phyloP scores from a whole-genome alignment of 1,140 invertebrate genomes.

The Drosophila teissieri region DNA sequence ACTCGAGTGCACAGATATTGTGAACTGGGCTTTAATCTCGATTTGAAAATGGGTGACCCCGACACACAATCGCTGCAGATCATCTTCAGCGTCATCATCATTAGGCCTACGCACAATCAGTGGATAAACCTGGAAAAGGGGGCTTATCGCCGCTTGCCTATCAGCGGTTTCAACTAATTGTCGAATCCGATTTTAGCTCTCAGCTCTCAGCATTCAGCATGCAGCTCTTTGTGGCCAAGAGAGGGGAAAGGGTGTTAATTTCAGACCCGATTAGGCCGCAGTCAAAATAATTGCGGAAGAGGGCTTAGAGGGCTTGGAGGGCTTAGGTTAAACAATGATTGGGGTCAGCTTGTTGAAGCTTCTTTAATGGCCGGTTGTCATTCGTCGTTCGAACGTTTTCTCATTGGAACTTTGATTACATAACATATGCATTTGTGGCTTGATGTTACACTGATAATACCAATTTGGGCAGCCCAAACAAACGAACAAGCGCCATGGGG shows the following conservation, averaged over 20 bases:
- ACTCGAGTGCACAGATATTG: slow-evolving; percentile 11
- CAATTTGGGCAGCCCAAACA: no score
- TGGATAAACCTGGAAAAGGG: neutral
- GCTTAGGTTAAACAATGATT: slow-evolving; percentile 1
- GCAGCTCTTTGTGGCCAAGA: neutral
- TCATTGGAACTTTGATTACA: neutral
- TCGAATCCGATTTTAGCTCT: slow-evolving; percentile 10
- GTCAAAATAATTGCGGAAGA: slow-evolving; percentile 17
- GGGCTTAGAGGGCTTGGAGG: neutral
- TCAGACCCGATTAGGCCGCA: slow-evolving; percentile 5
- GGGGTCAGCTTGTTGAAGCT: neutral
- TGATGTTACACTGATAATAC: no score
- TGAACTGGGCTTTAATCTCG: neutral
- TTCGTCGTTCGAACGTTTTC: neutral
- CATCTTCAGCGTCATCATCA: slow-evolving; percentile 34
- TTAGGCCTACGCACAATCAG: slow-evolving; percentile 31
- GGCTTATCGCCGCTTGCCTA: slow-evolving; percentile 26
- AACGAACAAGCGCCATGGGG: no score
- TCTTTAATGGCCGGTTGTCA: neutral
- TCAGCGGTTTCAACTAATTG: slow-evolving; percentile 39
- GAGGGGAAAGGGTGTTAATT: slow-evolving; percentile 1
- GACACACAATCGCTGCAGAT: slow-evolving; percentile 33
- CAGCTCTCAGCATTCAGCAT: neutral
- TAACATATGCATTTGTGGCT: neutral
- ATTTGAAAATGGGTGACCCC: slow-evolving; percentile 32